Evolutionary conservation across 2,113 vertebrate genomes (phyloP).

Genomic region (Hiodon alosoides): DNA sequence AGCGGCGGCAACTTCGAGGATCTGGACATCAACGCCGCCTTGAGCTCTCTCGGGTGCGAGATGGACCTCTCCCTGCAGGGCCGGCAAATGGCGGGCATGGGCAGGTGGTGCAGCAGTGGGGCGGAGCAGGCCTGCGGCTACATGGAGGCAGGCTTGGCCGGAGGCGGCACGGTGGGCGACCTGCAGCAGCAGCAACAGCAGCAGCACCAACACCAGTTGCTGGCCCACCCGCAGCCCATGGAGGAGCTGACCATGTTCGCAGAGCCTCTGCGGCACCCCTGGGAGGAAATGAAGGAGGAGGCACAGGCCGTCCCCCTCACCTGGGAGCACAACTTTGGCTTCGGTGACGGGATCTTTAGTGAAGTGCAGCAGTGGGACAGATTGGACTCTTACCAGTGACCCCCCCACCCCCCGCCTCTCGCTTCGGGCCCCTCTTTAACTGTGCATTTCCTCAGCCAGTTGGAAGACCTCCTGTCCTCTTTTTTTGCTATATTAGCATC

Average conservation of each 20-base stretch:
- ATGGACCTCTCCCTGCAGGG: conserved; percentile 56
- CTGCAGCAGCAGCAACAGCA: conserved; percentile 47
- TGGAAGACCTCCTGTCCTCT: conserved; percentile 42
- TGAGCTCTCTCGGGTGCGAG: conserved; percentile 67
- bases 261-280: conserved; percentile 59
- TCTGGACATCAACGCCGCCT: conserved; percentile 69
- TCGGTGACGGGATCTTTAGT: conserved; percentile 68
- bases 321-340: conserved; percentile 61
- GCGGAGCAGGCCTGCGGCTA: conserved; percentile 55
- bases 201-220: conserved; percentile 34
- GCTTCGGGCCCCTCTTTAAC: conserved; percentile 22
- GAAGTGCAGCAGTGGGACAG: conserved; percentile 70
- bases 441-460: conserved; percentile 24
- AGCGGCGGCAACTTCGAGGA: conserved; percentile 72
- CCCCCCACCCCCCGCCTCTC: conserved; percentile 20
- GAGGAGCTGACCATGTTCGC: conserved; percentile 59
- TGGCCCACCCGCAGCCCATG: conserved; percentile 50
- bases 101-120: conserved; percentile 54
- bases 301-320: conserved; percentile 51
- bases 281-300: conserved; percentile 70
- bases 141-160: conserved; percentile 48
- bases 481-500: conserved; percentile 74
- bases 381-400: conserved; percentile 64
- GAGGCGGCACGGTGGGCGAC: conserved; percentile 47
- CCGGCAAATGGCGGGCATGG: conserved; percentile 41